Percentiles rank a stretch among this genome's conserved stretches.
phyloP scores from a whole-genome alignment of 2,888 invertebrate genomes.

The Chloroclystis v-ata region DNA sequence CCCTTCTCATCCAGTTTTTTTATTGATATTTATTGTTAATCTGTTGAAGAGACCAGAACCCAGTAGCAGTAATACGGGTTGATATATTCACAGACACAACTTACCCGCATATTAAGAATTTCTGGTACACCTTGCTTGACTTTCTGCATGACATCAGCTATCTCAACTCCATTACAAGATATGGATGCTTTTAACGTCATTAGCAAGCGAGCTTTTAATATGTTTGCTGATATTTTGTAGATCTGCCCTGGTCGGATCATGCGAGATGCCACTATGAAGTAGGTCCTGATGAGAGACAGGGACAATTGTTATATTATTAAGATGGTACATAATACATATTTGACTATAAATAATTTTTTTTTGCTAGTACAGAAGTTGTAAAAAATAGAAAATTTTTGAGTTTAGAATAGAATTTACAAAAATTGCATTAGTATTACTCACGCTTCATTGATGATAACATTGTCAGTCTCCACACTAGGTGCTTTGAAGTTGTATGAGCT shows the following conservation, averaged over 20 bases:
- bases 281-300: conserved; percentile 80
- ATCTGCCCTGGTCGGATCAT: conserved; percentile 95
- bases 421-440: conserved; percentile 47
- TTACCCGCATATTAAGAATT: conserved; percentile 91
- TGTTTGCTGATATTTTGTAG: conserved; percentile 91
- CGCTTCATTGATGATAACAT: conserved; percentile 77
- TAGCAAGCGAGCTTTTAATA: conserved; percentile 86
- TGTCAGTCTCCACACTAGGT: conserved; percentile 62
- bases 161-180: conserved; percentile 92
- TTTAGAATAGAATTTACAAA: too few relatives aligned
- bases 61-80: too few relatives aligned
- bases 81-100: conserved; percentile 28
- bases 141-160: conserved; percentile 88
- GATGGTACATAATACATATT: too few relatives aligned
- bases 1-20: too few relatives aligned
- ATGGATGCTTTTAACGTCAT: conserved; percentile 93
- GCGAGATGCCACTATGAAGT: conserved; percentile 93
- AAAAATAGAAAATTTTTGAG: too few relatives aligned
- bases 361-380: too few relatives aligned
- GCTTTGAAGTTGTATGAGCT: conserved; percentile 40
- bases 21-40: too few relatives aligned
- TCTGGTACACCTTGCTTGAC: conserved; percentile 93
- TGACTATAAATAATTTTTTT: too few relatives aligned
- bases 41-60: too few relatives aligned
- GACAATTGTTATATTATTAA: too few relatives aligned